phyloP scores from a whole-genome alignment of 2,888 invertebrate genomes.

The Nectonema munidae region DNA sequence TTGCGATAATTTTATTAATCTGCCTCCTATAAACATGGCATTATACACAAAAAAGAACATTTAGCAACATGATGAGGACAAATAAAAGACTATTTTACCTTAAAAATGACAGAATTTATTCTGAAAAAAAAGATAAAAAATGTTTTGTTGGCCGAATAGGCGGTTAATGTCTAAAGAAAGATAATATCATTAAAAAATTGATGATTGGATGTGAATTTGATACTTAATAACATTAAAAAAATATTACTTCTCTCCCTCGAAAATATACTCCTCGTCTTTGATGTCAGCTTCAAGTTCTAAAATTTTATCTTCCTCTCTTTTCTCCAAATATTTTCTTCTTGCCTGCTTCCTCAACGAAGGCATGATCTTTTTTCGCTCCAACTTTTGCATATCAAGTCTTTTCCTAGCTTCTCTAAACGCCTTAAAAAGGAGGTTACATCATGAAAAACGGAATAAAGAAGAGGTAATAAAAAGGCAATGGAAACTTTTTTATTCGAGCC shows the following conservation, averaged over 20 bases:
- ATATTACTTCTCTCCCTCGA: constrained; percentile 48
- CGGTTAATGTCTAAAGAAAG: too few species aligned
- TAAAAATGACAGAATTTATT: constrained; percentile 2
- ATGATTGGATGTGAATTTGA: too few species aligned
- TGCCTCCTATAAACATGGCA: too few species aligned
- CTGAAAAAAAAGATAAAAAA: background rate
- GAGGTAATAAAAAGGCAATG: too few species aligned
- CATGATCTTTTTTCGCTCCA: constrained; percentile 48
- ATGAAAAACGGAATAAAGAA: too few species aligned
- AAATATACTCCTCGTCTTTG: constrained; percentile 70
- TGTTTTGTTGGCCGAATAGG: background rate
- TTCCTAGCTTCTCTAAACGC: constrained; percentile 81
- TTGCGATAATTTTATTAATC: too few species aligned
- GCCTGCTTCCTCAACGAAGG: constrained; percentile 61
- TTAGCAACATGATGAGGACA: background rate
- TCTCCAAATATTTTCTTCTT: constrained; percentile 61
- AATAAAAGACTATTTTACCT: background rate
- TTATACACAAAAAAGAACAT: too few species aligned
- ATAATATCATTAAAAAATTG: too few species aligned
- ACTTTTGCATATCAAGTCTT: constrained; percentile 48
- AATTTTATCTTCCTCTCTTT: constrained; percentile 76
- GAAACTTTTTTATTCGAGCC: too few species aligned
- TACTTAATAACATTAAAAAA: constrained; percentile 8
- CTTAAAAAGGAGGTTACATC: too few species aligned
- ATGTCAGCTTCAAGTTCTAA: constrained; percentile 74